These are phyloP conservation scores for Australoheros scitulus DNA, from an alignment of 2,113 vertebrate species.

Conservation along the genomic window DNA sequence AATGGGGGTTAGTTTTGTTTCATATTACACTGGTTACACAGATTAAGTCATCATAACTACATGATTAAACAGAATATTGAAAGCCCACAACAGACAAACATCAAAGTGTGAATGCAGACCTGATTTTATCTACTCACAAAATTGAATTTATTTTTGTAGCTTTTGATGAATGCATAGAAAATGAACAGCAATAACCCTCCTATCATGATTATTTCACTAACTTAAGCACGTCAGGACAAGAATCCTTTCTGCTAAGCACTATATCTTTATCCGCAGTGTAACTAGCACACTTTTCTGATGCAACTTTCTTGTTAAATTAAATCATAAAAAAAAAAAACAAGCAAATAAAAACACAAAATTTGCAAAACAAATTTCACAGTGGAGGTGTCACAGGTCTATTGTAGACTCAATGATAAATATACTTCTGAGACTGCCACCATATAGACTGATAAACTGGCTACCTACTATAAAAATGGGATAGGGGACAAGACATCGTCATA, in stretches of 20 bases:
- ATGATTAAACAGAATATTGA: neutral
- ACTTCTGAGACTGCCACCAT: constrained; percentile 12
- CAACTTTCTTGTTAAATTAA: neutral
- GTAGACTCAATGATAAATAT: neutral
- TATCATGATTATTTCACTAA: neutral
- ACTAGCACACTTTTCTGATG: neutral
- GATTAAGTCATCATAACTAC: neutral
- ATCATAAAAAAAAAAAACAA: neutral
- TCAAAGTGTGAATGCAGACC: neutral
- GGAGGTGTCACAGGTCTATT: constrained; percentile 41
- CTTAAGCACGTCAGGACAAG: neutral
- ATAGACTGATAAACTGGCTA: constrained; percentile 10
- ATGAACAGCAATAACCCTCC: constrained; percentile 12
- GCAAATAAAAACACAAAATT: neutral
- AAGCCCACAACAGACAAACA: constrained; percentile 10
- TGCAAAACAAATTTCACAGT: constrained; percentile 48
- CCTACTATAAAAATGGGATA: constrained; percentile 15
- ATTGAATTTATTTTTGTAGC: constrained; percentile 23
- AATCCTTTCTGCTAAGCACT: neutral
- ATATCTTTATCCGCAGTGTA: neutral
- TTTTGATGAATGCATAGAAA: constrained; percentile 29
- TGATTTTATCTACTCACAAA: constrained; percentile 14
- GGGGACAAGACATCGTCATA: constrained; percentile 33
- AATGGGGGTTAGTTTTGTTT: neutral
- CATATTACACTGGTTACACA: neutral